These are phyloP conservation scores for Drosophila kuntzei DNA, from an alignment of 2,888 invertebrate species.

Conservation along the genomic window DNA sequence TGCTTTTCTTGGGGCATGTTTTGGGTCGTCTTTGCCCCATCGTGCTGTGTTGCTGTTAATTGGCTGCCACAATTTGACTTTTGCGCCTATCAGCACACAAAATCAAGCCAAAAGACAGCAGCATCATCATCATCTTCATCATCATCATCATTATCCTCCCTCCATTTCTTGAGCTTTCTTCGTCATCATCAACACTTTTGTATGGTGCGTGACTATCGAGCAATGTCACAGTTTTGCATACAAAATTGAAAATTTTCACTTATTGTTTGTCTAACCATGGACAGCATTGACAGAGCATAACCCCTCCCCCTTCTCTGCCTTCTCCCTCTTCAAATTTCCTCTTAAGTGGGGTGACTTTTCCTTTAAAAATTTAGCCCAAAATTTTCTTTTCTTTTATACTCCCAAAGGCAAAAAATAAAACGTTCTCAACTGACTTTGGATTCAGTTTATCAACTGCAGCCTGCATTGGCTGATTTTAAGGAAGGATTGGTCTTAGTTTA, in stretches of 20 bases:
- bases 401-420: not conserved
- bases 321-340: not conserved
- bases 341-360: no score
- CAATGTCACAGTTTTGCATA: slow-evolving; percentile 77
- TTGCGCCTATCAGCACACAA: slow-evolving; percentile 76
- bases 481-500: no score
- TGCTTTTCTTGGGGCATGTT: slow-evolving; percentile 64
- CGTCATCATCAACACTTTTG: slow-evolving; percentile 6
- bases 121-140: slow-evolving; percentile 37
- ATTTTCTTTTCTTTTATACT: not conserved
- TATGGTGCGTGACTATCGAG: slow-evolving; percentile 77
- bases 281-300: slow-evolving; percentile 23
- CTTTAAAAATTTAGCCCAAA: not conserved
- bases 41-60: slow-evolving; percentile 70
- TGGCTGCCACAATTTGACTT: slow-evolving; percentile 81
- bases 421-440: not conserved
- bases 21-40: slow-evolving; percentile 8
- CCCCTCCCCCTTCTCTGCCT: not conserved
- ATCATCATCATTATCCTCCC: slow-evolving; percentile 36
- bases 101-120: slow-evolving; percentile 62
- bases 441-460: not conserved
- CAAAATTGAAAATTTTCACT: slow-evolving; percentile 75
- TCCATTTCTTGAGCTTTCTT: slow-evolving; percentile 26
- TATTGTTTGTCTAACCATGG: slow-evolving; percentile 64
- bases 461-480: no score